Evolutionary conservation across 2,113 vertebrate genomes (phyloP).

Genomic region (Megaceryle maxima): DNA sequence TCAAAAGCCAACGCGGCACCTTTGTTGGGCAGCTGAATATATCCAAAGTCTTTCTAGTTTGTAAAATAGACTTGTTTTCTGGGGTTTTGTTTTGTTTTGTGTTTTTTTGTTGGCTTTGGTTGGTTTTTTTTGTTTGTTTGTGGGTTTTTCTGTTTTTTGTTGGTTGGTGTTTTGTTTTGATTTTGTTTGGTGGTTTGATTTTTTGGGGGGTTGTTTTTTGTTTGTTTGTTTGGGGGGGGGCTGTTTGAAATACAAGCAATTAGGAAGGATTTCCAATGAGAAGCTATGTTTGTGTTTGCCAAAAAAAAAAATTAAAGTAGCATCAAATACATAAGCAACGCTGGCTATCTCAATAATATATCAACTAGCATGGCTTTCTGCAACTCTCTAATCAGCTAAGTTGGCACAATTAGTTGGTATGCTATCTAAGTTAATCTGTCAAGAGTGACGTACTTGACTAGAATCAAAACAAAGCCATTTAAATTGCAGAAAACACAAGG

Average conservation of each 20-base stretch:
- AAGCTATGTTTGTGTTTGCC: neutral
- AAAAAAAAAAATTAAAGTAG: neutral
- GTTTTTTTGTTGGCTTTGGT: too few species aligned
- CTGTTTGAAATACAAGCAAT: neutral
- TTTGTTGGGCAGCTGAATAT: neutral
- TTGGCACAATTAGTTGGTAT: neutral
- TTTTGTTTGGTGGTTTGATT: too few species aligned
- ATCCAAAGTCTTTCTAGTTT: neutral
- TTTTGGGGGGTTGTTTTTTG: too few species aligned
- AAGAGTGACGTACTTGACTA: conserved; percentile 9
- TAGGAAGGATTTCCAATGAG: neutral
- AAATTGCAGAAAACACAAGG: conserved; percentile 10
- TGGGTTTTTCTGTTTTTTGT: too few species aligned
- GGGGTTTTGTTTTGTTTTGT: too few species aligned
- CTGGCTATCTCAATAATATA: neutral
- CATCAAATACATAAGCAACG: neutral
- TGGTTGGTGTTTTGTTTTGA: too few species aligned
- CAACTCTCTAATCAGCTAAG: neutral
- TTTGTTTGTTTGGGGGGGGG: too few species aligned
- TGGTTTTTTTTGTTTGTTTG: neutral
- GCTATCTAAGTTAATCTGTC: neutral
- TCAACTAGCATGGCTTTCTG: neutral
- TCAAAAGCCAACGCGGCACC: neutral
- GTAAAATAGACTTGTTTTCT: neutral
- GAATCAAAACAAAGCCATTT: neutral